These are phyloP conservation scores for Drosophila tani DNA, from an alignment of 1,140 invertebrate species.

Conservation along the genomic window DNA sequence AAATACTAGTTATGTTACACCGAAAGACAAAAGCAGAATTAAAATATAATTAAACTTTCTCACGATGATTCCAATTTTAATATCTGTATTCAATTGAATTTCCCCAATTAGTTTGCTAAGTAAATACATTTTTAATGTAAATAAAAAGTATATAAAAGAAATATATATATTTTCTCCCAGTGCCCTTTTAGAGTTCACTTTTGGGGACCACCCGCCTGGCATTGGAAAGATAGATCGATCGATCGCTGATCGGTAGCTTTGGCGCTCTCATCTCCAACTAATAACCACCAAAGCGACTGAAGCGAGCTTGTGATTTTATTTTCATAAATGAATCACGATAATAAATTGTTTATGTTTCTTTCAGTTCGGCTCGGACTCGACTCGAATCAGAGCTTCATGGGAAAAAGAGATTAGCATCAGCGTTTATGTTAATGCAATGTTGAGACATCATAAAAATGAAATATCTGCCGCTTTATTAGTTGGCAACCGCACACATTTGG, in stretches of 20 bases:
- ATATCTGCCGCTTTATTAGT: constrained; percentile 68
- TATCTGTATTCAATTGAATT: no score
- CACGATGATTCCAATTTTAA: no score
- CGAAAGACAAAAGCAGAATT: no score
- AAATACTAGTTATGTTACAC: no score
- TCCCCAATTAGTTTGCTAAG: no score
- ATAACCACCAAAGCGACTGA: constrained; percentile 51
- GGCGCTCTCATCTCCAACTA: constrained; percentile 67
- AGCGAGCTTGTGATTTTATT: constrained; percentile 69
- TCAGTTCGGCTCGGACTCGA: constrained; percentile 11
- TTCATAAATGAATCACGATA: constrained; percentile 80
- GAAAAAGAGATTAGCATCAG: constrained; percentile 80
- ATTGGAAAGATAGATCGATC: constrained; percentile 39
- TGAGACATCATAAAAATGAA: constrained; percentile 76
- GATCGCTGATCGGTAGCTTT: constrained; percentile 69
- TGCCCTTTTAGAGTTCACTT: constrained; percentile 3
- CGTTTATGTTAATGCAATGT: constrained; percentile 75
- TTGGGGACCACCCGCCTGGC: constrained; percentile 65
- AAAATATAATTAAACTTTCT: no score
- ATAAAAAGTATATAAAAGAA: no score
- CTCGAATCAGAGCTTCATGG: constrained; percentile 65
- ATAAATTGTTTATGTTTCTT: constrained; percentile 81
- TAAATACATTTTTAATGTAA: no score
- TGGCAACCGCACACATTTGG: constrained; percentile 12
- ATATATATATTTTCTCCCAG: neutral